Percentiles rank a stretch among this genome's conserved stretches.
Conservation (phyloP, 2,888 invertebrate genomes). For the Stenolophus ochropezus region DNA sequence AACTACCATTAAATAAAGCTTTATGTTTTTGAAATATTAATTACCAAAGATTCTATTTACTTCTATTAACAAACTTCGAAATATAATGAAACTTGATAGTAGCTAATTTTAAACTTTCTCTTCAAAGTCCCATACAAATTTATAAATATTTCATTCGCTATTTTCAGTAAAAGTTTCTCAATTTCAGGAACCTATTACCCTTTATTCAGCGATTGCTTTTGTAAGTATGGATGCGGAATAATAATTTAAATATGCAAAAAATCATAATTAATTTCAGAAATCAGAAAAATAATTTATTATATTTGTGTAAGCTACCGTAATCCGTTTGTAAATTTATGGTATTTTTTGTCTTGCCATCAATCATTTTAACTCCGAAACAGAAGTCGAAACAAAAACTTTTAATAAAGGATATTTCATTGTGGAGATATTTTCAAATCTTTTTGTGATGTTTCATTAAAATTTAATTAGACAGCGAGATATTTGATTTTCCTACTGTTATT, state of each 20-base stretch:
- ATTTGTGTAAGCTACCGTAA: constrained; percentile 21
- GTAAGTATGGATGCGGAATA: neutral
- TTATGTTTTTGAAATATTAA: no score
- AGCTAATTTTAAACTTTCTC: no score
- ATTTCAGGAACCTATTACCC: no score
- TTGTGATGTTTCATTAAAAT: constrained; percentile 27
- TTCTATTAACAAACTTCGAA: no score
- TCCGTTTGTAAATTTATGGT: constrained; percentile 5
- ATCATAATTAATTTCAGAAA: neutral
- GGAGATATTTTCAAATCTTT: neutral
- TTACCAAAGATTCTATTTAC: no score
- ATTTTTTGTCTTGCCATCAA: constrained; percentile 14
- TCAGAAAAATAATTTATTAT: constrained; percentile 11
- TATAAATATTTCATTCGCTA: no score
- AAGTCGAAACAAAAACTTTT: constrained; percentile 21
- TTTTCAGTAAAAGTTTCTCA: no score
- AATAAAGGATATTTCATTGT: constrained; percentile 19
- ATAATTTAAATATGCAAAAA: neutral
- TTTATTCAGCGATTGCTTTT: neutral
- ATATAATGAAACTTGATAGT: no score
- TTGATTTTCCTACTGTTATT: neutral
- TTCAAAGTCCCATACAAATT: no score
- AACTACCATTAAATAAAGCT: no score
- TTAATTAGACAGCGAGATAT: constrained; percentile 6
- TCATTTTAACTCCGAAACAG: constrained; percentile 21